phyloP scores from a whole-genome alignment of 2,113 vertebrate genomes.

The Monarcha castaneiventris region DNA sequence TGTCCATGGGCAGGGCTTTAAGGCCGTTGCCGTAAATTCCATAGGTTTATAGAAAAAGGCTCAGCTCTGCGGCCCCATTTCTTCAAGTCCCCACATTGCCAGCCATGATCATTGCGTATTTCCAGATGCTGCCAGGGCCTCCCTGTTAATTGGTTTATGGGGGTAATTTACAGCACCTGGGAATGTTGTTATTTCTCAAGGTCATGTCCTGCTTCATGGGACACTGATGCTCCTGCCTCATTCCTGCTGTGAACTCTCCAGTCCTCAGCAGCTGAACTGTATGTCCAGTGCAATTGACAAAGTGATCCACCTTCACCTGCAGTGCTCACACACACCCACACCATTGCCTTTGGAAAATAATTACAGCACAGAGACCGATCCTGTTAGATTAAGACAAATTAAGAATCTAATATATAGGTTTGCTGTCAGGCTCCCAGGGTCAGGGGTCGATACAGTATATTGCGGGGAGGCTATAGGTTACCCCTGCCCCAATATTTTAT shows the following conservation, averaged over 20 bases:
- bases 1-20: neutral
- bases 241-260: neutral
- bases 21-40: fast-evolving
- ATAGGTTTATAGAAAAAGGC: neutral
- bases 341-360: constrained; percentile 50
- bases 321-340: neutral
- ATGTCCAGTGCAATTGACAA: neutral
- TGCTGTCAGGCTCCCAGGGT: constrained; percentile 69
- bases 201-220: neutral
- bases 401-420: constrained; percentile 72
- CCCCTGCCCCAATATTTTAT: constrained; percentile 75
- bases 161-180: neutral
- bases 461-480: constrained; percentile 74
- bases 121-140: neutral
- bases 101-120: fast-evolving
- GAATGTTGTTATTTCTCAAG: neutral
- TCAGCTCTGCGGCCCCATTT: neutral
- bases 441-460: constrained; percentile 75
- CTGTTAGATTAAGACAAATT: constrained; percentile 78
- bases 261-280: neutral
- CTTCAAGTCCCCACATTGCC: neutral
- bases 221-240: neutral
- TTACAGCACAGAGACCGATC: constrained; percentile 51
- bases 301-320: constrained; percentile 32
- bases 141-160: neutral